These are phyloP conservation scores for Lethenteron reissneri DNA, from an alignment of 2,113 vertebrate genomes.

Conservation along the genomic window DNA sequence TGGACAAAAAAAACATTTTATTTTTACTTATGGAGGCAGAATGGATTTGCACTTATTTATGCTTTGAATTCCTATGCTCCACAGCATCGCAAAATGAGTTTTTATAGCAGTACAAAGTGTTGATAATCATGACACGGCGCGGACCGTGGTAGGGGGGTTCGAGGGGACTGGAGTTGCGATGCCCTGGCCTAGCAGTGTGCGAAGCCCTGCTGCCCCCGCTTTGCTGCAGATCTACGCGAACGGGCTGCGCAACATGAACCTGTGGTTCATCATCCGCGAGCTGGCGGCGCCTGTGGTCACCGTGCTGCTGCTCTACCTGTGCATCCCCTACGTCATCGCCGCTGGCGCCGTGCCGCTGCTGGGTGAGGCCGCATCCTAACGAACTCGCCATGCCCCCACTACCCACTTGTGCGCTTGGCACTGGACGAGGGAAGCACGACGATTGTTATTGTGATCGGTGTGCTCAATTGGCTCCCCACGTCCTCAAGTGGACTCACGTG, in stretches of 20 bases:
- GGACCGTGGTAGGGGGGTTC: too few relatives aligned
- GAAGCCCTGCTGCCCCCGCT: background rate
- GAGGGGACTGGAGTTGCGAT: too few relatives aligned
- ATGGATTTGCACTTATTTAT: too few relatives aligned
- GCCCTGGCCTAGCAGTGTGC: background rate
- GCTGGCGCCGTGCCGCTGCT: slow-evolving; percentile 57
- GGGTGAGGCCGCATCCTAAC: slow-evolving; percentile 28
- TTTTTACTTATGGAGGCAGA: too few relatives aligned
- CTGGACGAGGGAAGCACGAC: too few relatives aligned
- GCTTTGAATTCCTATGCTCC: too few relatives aligned
- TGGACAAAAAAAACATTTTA: too few relatives aligned
- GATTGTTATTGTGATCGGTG: background rate
- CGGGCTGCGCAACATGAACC: slow-evolving; percentile 90
- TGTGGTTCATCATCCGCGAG: slow-evolving; percentile 80
- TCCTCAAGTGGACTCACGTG: background rate
- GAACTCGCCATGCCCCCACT: too few relatives aligned
- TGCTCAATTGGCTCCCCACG: slow-evolving; percentile 3
- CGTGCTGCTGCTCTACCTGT: slow-evolving; percentile 67
- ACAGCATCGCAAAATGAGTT: too few relatives aligned
- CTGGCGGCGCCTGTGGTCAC: slow-evolving; percentile 83
- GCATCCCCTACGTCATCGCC: slow-evolving; percentile 74
- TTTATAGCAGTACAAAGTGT: too few relatives aligned
- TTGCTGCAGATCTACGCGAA: slow-evolving; percentile 62
- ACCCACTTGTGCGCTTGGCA: too few relatives aligned
- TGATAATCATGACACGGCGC: too few relatives aligned